Conservation (phyloP, 2,888 invertebrate species). For the Polydrusus tereticollis region DNA sequence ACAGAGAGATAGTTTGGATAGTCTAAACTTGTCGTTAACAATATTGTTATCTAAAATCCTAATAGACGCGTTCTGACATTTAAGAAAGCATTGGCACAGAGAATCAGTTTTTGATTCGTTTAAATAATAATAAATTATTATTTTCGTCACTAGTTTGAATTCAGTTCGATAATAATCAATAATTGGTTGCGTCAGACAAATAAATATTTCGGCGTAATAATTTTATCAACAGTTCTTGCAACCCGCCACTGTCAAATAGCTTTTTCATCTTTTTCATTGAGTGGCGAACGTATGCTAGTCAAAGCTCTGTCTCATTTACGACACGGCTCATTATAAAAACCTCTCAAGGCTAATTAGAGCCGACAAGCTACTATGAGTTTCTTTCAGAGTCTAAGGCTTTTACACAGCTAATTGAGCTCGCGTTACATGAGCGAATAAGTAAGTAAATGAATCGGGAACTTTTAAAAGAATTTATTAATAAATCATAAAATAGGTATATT, state of each 20-base stretch:
- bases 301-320: constrained; percentile 15
- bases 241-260: background rate
- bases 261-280: background rate
- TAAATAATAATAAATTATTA: too few relatives aligned
- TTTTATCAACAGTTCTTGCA: background rate
- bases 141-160: too few relatives aligned
- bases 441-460: background rate
- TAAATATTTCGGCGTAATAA: too few relatives aligned
- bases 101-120: too few relatives aligned
- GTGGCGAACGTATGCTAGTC: background rate
- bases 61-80: too few relatives aligned
- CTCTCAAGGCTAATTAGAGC: constrained; percentile 25
- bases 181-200: too few relatives aligned
- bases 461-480: background rate
- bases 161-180: too few relatives aligned
- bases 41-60: too few relatives aligned
- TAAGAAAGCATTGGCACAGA: too few relatives aligned
- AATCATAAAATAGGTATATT: too few relatives aligned
- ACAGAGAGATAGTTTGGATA: too few relatives aligned
- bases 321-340: constrained; percentile 15
- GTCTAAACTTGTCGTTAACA: too few relatives aligned
- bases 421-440: constrained; percentile 1
- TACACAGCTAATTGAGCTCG: constrained; percentile 26
- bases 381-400: constrained; percentile 29
- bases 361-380: constrained; percentile 22